These are phyloP conservation scores for Silurus asotus DNA, from an alignment of 2,113 vertebrate genomes.

Conservation along the genomic window DNA sequence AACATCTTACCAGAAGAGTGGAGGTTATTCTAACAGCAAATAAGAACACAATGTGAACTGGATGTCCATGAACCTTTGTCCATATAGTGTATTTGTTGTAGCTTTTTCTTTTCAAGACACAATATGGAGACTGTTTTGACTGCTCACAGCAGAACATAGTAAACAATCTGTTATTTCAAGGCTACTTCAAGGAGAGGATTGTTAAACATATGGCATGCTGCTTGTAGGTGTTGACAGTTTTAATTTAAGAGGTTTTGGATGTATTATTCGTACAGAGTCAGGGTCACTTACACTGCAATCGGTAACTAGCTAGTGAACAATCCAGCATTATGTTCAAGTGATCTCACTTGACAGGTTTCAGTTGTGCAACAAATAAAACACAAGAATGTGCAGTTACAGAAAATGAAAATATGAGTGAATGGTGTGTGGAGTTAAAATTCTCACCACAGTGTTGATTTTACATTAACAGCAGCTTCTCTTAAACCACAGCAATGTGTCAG, in stretches of 20 bases:
- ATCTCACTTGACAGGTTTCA: neutral
- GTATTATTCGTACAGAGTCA: neutral
- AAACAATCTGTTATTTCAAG: neutral
- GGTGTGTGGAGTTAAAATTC: neutral
- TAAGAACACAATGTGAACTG: no score
- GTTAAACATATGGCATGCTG: neutral
- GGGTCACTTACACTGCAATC: neutral
- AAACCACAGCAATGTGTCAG: neutral
- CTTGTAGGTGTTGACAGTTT: neutral
- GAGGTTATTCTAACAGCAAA: no score
- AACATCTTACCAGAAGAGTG: no score
- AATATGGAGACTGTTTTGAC: constrained; percentile 2
- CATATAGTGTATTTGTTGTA: neutral
- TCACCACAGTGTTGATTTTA: neutral
- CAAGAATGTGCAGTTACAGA: neutral
- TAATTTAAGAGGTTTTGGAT: neutral
- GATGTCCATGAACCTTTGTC: no score
- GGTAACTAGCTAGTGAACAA: neutral
- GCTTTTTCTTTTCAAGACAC: neutral
- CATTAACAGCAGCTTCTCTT: neutral
- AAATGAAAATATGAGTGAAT: neutral
- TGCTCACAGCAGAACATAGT: neutral
- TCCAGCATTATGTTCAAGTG: neutral
- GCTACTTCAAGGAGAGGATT: neutral
- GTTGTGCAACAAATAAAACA: neutral